phyloP scores from a whole-genome alignment of 2,888 invertebrate species.

The Microctonus aethiopoides region DNA sequence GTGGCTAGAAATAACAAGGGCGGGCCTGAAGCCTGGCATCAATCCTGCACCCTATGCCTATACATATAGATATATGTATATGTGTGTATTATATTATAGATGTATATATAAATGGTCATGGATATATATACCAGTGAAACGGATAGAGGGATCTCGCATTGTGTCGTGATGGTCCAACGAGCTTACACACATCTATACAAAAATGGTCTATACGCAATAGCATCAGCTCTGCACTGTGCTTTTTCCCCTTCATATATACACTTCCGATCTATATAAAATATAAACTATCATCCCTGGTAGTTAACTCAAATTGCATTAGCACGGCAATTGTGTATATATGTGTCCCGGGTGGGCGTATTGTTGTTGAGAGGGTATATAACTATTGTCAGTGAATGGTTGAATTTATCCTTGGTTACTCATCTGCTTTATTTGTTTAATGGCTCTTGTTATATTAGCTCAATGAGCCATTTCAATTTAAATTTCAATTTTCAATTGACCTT shows the following conservation, averaged over 20 bases:
- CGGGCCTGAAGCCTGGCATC: constrained; percentile 21
- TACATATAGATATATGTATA: neutral
- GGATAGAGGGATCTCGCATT: constrained; percentile 34
- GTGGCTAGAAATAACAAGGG: constrained; percentile 46
- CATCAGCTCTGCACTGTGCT: constrained; percentile 15
- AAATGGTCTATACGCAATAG: constrained; percentile 16
- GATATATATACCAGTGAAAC: constrained; percentile 19
- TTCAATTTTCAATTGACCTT: constrained; percentile 2
- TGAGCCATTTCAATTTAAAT: constrained; percentile 24
- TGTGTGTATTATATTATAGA: neutral
- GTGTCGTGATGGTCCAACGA: constrained; percentile 39
- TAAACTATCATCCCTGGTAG: constrained; percentile 56
- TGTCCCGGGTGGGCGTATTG: constrained; percentile 49
- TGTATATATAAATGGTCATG: constrained; percentile 20
- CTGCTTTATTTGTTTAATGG: constrained; percentile 50
- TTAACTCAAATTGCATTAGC: constrained; percentile 64
- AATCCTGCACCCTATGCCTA: constrained; percentile 10
- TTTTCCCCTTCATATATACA: constrained; percentile 24
- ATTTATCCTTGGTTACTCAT: constrained; percentile 29
- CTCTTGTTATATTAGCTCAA: constrained; percentile 45
- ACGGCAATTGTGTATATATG: constrained; percentile 44
- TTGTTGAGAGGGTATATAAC: constrained; percentile 42
- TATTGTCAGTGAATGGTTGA: constrained; percentile 1
- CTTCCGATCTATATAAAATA: constrained; percentile 37
- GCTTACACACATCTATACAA: constrained; percentile 34